phyloP scores from a whole-genome alignment of 2,888 invertebrate genomes.

The Acrobasis consociella region DNA sequence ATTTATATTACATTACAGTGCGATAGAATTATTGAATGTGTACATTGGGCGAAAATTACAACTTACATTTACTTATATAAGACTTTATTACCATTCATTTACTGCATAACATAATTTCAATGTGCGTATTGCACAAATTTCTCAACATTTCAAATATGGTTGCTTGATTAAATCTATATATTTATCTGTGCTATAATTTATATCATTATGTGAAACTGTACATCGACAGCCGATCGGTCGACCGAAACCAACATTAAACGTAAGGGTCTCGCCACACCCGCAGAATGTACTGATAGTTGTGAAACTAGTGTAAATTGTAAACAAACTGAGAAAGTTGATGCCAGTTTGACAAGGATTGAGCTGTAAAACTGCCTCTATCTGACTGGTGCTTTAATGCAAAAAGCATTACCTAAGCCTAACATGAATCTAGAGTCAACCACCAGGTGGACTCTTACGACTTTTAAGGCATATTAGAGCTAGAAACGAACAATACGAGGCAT shows the following conservation, averaged over 20 bases:
- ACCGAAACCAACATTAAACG: slow-evolving; percentile 18
- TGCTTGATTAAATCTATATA: slow-evolving; percentile 17
- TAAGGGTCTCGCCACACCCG: not conserved
- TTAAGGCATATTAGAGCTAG: no score
- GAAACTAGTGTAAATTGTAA: no score
- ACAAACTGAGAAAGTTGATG: no score
- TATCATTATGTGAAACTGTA: slow-evolving; percentile 27
- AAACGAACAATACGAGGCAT: no score
- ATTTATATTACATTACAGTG: slow-evolving; percentile 73
- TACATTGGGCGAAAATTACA: slow-evolving; percentile 70
- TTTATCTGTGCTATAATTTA: slow-evolving; percentile 24
- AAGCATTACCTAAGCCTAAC: no score
- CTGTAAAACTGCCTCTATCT: no score
- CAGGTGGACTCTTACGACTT: no score
- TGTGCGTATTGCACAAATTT: slow-evolving; percentile 34
- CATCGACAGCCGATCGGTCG: slow-evolving; percentile 3
- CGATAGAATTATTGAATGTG: slow-evolving; percentile 70
- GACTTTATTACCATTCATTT: slow-evolving; percentile 30
- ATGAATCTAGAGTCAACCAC: no score
- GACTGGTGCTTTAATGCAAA: no score
- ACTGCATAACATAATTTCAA: slow-evolving; percentile 24
- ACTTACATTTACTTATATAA: slow-evolving; percentile 64
- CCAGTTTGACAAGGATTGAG: no score
- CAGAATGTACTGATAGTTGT: no score
- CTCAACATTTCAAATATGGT: slow-evolving; percentile 31